A percentile compares a stretch with the other conserved stretches of the same genome.
These are phyloP conservation scores for Spodoptera exigua DNA, from an alignment of 2,888 invertebrate species.

Conservation along the genomic window DNA sequence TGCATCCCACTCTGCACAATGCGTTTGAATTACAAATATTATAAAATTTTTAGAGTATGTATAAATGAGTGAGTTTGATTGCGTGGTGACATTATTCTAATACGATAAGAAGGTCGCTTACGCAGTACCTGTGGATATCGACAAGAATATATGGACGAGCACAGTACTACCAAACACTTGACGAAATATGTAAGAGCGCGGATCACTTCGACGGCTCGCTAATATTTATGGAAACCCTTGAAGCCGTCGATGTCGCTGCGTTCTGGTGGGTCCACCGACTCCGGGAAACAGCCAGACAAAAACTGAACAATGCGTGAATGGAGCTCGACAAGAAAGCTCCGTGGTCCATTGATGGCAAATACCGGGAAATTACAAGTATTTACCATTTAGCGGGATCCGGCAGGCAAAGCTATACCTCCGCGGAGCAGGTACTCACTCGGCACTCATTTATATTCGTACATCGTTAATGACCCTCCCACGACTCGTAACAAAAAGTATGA, in stretches of 20 bases:
- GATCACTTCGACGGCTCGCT: slow-evolving; percentile 25
- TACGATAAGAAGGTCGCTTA: no score
- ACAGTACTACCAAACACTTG: not conserved
- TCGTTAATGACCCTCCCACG: slow-evolving; percentile 27
- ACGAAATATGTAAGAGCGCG: slow-evolving; percentile 3
- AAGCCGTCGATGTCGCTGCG: slow-evolving; percentile 16
- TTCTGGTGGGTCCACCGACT: slow-evolving; percentile 55
- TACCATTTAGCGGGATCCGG: slow-evolving; percentile 54
- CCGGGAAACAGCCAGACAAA: slow-evolving; percentile 60
- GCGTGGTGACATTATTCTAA: no score
- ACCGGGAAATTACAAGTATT: slow-evolving; percentile 61
- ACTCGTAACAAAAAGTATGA: slow-evolving; percentile 26
- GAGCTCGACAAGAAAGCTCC: slow-evolving; percentile 50
- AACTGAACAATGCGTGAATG: slow-evolving; percentile 54
- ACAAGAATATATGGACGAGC: no score
- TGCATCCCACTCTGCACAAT: slow-evolving; percentile 41
- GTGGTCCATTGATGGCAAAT: slow-evolving; percentile 51
- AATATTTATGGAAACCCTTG: slow-evolving; percentile 24
- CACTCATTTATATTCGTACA: slow-evolving; percentile 34
- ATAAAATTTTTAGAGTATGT: no score
- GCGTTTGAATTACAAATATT: slow-evolving; percentile 20
- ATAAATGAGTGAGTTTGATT: no score
- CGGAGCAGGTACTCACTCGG: slow-evolving; percentile 18
- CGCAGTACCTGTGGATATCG: no score
- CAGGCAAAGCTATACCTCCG: not conserved